phyloP scores from a whole-genome alignment of 2,888 invertebrate species.

The Leptopilina drosophilae region DNA sequence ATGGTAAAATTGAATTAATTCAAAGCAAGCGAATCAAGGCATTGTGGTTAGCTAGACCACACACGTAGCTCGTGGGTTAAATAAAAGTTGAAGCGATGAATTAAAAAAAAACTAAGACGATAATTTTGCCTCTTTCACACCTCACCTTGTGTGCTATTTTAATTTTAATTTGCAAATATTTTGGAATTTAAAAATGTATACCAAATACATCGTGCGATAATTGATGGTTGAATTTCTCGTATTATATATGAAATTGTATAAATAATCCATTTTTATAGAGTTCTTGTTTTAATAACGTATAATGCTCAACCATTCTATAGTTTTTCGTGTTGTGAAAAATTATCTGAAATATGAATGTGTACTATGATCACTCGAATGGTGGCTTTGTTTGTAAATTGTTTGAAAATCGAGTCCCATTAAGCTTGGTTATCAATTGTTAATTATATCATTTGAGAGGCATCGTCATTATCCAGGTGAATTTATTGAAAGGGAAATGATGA shows the following conservation, averaged over 20 bases:
- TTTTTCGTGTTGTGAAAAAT: no score
- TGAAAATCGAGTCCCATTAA: slow-evolving; percentile 11
- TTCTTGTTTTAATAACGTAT: no score
- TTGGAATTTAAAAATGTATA: no score
- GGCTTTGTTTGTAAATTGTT: not conserved
- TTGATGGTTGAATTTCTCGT: no score
- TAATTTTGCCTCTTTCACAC: not conserved
- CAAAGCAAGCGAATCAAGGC: not conserved
- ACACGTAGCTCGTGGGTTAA: slow-evolving; percentile 9
- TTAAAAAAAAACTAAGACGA: no score
- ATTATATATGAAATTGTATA: no score
- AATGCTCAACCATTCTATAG: no score
- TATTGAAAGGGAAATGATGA: not conserved
- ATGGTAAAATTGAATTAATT: not conserved
- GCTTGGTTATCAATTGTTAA: slow-evolving; percentile 5
- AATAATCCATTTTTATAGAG: no score
- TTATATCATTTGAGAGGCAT: slow-evolving; percentile 29
- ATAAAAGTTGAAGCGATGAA: not conserved
- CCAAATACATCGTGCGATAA: no score
- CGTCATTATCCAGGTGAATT: slow-evolving; percentile 17
- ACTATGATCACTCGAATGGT: no score
- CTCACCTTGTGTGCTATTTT: not conserved
- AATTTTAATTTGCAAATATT: not conserved
- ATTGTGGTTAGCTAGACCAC: not conserved
- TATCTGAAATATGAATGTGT: no score